Evolutionary conservation across 2,888 invertebrate species (phyloP).

Genomic region (Latheticus oryzae): DNA sequence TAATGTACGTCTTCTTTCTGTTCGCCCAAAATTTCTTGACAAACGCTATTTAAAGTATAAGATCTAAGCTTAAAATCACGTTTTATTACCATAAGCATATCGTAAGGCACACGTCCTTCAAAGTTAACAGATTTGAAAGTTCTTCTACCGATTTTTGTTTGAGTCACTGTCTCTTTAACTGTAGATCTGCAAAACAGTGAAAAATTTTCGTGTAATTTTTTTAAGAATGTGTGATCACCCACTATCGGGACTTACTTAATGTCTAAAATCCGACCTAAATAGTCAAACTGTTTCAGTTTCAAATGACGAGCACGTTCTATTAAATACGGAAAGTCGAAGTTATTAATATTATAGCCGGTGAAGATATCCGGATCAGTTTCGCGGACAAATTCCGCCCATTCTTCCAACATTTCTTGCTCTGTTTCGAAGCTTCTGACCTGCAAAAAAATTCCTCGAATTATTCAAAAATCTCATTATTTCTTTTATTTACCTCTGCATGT

Average conservation of each 20-base stretch:
- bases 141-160: conserved; percentile 96
- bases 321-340: conserved; percentile 98
- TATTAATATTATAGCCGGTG: conserved; percentile 99
- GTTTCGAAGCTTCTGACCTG: conserved; percentile 86
- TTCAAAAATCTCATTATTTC: too few relatives aligned
- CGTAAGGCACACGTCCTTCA: conserved; percentile 97
- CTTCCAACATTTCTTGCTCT: conserved; percentile 81
- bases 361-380: conserved; percentile 97
- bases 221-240: too few relatives aligned
- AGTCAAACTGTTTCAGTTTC: conserved; percentile 83
- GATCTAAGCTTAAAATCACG: conserved; percentile 97
- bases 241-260: conserved; percentile 69
- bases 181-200: conserved; percentile 78
- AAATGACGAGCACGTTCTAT: conserved; percentile 93
- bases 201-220: too few relatives aligned
- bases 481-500: conserved; percentile 61
- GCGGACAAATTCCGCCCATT: conserved; percentile 95
- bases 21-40: conserved; percentile 97
- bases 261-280: conserved; percentile 87
- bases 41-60: conserved; percentile 97
- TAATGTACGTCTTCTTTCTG: conserved; percentile 99
- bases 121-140: conserved; percentile 97
- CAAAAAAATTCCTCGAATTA: background rate
- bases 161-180: conserved; percentile 87
- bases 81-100: conserved; percentile 90